phyloP scores from a whole-genome alignment of 35 echinoderm and acorn worm genomes.

The Patiria miniata region DNA sequence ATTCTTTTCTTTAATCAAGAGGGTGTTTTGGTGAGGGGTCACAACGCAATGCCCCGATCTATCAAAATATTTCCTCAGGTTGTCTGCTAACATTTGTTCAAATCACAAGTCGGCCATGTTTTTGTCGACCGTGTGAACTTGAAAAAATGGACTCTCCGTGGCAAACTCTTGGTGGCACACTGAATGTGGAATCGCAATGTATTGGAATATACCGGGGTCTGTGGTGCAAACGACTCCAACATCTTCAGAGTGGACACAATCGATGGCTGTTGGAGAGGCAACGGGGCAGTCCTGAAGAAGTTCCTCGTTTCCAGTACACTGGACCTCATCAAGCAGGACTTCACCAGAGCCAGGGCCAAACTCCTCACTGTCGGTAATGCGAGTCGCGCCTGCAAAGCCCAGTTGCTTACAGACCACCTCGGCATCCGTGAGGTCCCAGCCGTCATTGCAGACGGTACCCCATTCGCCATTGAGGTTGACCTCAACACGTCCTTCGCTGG shows the following conservation, averaged over 20 bases:
- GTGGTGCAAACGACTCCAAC: not conserved
- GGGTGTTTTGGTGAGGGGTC: too few species aligned
- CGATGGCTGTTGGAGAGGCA: not conserved
- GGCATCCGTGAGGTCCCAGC: constrained; percentile 32
- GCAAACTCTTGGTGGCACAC: too few species aligned
- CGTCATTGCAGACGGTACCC: constrained; percentile 43
- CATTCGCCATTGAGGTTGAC: constrained; percentile 1
- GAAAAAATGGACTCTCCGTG: too few species aligned
- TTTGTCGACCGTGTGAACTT: too few species aligned
- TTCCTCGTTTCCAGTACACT: constrained; percentile 41
- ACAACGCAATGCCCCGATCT: too few species aligned
- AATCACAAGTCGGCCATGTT: too few species aligned
- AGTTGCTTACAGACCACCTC: constrained; percentile 32
- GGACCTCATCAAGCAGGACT: constrained; percentile 32
- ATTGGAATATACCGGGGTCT: too few species aligned
- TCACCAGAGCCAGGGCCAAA: constrained; percentile 15
- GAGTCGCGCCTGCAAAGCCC: not conserved
- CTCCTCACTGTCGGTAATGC: not conserved
- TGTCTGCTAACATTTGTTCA: too few species aligned
- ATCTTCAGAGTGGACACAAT: constrained; percentile 34
- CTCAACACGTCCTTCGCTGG: constrained; percentile 41
- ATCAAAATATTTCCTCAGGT: too few species aligned
- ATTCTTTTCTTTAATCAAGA: too few species aligned
- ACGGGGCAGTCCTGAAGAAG: not conserved
- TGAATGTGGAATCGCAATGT: too few species aligned